Conservation (phyloP, 1,140 invertebrate genomes). For the Musca domestica region DNA sequence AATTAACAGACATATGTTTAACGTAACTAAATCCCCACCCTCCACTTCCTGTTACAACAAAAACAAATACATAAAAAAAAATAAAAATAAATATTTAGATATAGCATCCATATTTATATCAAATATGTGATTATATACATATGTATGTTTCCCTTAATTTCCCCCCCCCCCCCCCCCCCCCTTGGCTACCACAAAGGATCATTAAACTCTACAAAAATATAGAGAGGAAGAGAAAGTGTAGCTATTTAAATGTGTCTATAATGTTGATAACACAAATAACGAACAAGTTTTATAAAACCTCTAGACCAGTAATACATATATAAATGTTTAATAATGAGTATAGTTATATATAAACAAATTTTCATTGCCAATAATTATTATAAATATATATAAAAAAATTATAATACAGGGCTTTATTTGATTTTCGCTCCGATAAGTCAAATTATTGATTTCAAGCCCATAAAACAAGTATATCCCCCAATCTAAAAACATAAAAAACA, state of each 20-base stretch:
- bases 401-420: too few species aligned
- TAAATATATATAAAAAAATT: background rate
- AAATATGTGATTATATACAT: background rate
- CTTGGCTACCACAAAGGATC: background rate
- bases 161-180: background rate
- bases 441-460: too few species aligned
- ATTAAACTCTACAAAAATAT: background rate
- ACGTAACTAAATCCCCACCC: constrained; percentile 5
- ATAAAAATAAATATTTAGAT: background rate
- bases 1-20: background rate
- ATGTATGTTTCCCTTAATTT: too few species aligned
- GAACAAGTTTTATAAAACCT: background rate
- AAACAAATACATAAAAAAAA: background rate
- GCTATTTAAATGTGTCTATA: constrained; percentile 11
- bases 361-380: constrained; percentile 9
- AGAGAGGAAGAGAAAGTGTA: background rate
- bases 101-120: too few species aligned
- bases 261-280: background rate
- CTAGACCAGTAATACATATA: background rate
- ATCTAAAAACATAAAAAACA: too few species aligned
- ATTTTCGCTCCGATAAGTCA: too few species aligned
- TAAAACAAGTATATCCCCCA: too few species aligned
- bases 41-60: background rate
- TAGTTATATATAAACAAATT: background rate
- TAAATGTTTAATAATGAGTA: background rate